These are phyloP conservation scores for Neoitamus cyanurus DNA, from an alignment of 2,888 invertebrate species.

Conservation along the genomic window DNA sequence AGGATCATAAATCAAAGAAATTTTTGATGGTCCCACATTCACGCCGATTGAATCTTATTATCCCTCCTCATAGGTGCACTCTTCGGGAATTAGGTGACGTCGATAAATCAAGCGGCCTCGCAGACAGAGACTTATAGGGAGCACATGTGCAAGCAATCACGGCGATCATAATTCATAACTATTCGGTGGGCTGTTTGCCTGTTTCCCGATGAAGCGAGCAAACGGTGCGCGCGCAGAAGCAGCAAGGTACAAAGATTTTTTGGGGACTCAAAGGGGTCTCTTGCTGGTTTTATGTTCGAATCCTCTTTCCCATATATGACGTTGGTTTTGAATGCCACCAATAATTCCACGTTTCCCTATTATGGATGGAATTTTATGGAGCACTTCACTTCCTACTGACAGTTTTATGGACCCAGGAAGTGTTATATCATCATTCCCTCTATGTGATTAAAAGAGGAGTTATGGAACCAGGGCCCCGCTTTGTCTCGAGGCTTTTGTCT, in stretches of 20 bases:
- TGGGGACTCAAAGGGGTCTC: not conserved
- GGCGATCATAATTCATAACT: slow-evolving; percentile 24
- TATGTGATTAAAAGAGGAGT: not conserved
- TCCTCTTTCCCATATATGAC: not conserved
- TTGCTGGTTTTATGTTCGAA: not conserved
- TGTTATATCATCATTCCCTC: slow-evolving; percentile 1
- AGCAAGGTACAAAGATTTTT: not conserved
- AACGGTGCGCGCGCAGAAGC: not conserved
- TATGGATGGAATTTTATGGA: slow-evolving; percentile 9
- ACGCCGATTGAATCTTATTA: slow-evolving; percentile 13
- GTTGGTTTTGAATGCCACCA: not conserved
- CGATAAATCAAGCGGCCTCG: not conserved
- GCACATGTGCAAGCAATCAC: slow-evolving; percentile 37
- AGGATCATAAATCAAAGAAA: slow-evolving; percentile 19
- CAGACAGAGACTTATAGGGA: not conserved
- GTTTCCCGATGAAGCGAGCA: not conserved
- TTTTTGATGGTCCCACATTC: slow-evolving; percentile 2
- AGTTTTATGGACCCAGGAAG: slow-evolving; percentile 25
- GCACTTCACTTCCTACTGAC: slow-evolving; percentile 17
- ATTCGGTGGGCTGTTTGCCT: not conserved
- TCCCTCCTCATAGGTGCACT: slow-evolving; percentile 9
- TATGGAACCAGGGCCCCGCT: not conserved
- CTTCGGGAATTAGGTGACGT: slow-evolving; percentile 28
- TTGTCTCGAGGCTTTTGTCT: not conserved
- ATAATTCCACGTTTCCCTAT: not conserved